Evolutionary conservation across 2,888 invertebrate species (phyloP).

Genomic region (Eudemis profundana): DNA sequence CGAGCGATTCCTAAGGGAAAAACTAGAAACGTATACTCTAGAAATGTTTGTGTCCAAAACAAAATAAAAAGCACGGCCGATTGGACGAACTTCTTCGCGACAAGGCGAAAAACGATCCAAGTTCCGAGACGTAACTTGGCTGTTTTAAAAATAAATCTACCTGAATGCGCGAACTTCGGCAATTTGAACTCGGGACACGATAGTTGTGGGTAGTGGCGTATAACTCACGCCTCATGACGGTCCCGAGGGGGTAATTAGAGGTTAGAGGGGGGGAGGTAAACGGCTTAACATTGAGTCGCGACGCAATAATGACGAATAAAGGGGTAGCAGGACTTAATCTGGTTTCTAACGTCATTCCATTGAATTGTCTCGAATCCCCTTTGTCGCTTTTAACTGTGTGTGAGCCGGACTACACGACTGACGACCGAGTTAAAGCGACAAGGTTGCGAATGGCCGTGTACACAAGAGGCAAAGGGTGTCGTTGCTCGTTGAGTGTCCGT

Average conservation of each 20-base stretch:
- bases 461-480: background rate
- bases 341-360: slow-evolving; percentile 2
- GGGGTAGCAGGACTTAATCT: slow-evolving; percentile 36
- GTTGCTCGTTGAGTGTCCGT: background rate
- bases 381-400: background rate
- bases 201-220: slow-evolving; percentile 6
- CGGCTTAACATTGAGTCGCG: slow-evolving; percentile 28
- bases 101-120: slow-evolving; percentile 9
- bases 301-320: slow-evolving; percentile 30
- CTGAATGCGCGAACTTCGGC: too few species aligned
- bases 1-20: background rate
- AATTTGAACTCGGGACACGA: too few species aligned
- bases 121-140: slow-evolving; percentile 7
- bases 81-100: background rate
- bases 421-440: background rate
- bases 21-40: background rate
- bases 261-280: slow-evolving; percentile 21
- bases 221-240: background rate
- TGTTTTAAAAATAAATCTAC: slow-evolving; percentile 29
- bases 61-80: slow-evolving; percentile 7
- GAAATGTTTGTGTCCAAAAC: background rate
- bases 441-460: background rate
- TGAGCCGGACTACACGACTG: background rate
- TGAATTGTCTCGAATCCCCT: background rate
- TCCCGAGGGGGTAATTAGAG: slow-evolving; percentile 35